Evolutionary conservation across 2,888 invertebrate species (phyloP).

Genomic region (Eucera pruinosa): DNA sequence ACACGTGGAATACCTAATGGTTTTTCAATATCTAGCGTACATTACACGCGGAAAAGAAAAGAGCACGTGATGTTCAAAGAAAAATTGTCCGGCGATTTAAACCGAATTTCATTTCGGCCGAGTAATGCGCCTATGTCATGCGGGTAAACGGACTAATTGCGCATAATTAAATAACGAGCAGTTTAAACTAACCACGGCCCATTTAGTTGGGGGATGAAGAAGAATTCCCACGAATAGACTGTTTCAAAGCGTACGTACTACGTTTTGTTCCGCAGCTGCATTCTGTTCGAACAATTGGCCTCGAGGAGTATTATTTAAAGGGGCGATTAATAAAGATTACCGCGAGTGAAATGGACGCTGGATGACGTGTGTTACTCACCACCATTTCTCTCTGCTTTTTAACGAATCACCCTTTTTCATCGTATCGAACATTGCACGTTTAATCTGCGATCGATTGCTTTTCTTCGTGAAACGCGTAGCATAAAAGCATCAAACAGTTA

Average conservation of each 20-base stretch:
- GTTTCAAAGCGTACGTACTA: neutral
- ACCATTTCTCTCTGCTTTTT: neutral
- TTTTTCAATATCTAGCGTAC: slow-evolving; percentile 10
- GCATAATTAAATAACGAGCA: slow-evolving; percentile 37
- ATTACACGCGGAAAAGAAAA: neutral
- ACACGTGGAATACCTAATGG: neutral
- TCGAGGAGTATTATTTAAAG: slow-evolving; percentile 7
- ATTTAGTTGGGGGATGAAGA: slow-evolving; percentile 6
- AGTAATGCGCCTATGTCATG: neutral
- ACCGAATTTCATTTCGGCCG: slow-evolving; percentile 17
- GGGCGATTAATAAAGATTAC: slow-evolving; percentile 18
- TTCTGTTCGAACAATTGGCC: neutral
- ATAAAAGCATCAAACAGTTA: no score
- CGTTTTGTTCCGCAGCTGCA: neutral
- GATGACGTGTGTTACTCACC: neutral
- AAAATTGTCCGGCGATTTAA: slow-evolving; percentile 2
- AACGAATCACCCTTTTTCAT: neutral
- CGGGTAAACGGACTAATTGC: slow-evolving; percentile 27
- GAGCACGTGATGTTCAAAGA: neutral
- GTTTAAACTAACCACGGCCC: slow-evolving; percentile 27
- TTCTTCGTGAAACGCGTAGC: no score
- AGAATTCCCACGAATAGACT: slow-evolving; percentile 9
- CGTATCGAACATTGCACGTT: neutral
- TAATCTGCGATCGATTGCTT: neutral
- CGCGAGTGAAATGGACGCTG: neutral